phyloP scores from a whole-genome alignment of 2,113 vertebrate genomes.

The Pyrgilauda ruficollis region DNA sequence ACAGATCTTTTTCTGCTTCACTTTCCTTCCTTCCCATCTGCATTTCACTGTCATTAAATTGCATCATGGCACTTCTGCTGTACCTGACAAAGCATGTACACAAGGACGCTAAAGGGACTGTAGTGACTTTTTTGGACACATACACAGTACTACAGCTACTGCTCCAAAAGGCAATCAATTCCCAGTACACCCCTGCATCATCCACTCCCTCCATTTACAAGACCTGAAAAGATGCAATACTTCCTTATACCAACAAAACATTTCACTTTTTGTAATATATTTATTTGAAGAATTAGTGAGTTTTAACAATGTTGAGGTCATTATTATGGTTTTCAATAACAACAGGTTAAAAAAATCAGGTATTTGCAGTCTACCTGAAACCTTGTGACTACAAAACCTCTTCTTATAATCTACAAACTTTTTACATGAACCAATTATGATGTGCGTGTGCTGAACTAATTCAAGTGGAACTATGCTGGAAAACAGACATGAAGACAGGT shows the following conservation, averaged over 20 bases:
- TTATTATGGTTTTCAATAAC: neutral
- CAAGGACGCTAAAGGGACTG: neutral
- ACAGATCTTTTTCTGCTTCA: neutral
- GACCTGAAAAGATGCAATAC: neutral
- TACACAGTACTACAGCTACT: neutral
- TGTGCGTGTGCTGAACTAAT: fast-evolving
- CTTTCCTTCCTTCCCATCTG: neutral
- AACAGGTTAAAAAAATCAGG: neutral
- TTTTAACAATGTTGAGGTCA: neutral
- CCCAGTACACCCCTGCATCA: neutral
- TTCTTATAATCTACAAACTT: neutral
- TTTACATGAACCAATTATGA: neutral
- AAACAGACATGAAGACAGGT: neutral
- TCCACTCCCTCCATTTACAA: neutral
- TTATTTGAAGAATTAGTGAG: neutral
- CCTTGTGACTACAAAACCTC: neutral
- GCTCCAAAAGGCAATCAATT: neutral
- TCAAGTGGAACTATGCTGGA: neutral
- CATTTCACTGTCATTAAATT: neutral
- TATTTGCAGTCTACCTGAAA: neutral
- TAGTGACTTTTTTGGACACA: neutral
- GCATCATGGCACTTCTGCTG: neutral
- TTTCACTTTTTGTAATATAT: neutral
- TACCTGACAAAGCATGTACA: neutral
- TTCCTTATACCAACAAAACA: neutral